Base-by-base conservation (phyloP, 2,888 invertebrate species). In the Pinctada fucata region DNA sequence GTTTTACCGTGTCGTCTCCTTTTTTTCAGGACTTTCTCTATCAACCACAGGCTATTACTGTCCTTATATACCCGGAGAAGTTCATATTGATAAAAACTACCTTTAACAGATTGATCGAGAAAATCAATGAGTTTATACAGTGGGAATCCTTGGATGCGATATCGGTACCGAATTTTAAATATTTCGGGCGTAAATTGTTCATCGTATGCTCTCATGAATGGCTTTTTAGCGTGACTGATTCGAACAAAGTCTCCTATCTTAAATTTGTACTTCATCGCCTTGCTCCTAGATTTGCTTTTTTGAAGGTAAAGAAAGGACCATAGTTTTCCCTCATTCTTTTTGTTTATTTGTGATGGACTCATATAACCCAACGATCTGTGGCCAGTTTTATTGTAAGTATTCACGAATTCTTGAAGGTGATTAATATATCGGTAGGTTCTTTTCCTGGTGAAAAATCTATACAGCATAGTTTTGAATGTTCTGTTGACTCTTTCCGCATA, bases 401-500 rank as follows among this genome's bases (percentile, higher is more conserved):
- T 58, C 8, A 78, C 70, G 6, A 78, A 1, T 10, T 78, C 69
- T 8, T 73, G 73, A 3, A 78, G 45, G 2, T 69, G 64, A 50
- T 73, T 52, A 16, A 78, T 50, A n/a, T n/a, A n/a, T 31, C 48
- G 47, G 48, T 69, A 64, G 13, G 51, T 66, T 66, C 66, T 13
- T 8, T 75, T 70, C 5, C 75, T 68, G 5, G 58, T 70, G 48
- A 78, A 73, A 50, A 66, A 75, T 6, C 70, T 50, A 72, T 71
- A 79, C 47, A 75, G 71, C 16, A 66, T n/a, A 47, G 72, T 72
- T 31, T 75, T 71, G 31, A 79, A 31, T 4, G 70, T 79, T 16
- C 63, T 51, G 47, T 75, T 79, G 2, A 67, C 79, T 3, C 74
- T 51, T 50, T 79, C 79, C 16, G 68, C 68, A 71, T 75, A 71